A percentile compares a stretch with the other conserved stretches of the same genome.
These are phyloP conservation scores for Nomada hirtipes DNA, from an alignment of 2,888 invertebrate genomes.

Conservation along the genomic window DNA sequence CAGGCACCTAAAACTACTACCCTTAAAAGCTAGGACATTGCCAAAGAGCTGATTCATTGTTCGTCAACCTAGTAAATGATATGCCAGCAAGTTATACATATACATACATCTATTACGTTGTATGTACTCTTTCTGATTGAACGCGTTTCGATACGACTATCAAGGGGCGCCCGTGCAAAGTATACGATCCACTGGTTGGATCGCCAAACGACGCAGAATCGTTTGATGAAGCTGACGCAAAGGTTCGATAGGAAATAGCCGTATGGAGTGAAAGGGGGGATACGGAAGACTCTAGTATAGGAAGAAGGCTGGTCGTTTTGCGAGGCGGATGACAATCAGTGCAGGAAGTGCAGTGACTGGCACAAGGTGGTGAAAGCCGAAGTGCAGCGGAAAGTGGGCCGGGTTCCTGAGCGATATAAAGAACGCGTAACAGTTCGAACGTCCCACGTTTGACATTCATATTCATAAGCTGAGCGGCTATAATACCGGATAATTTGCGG, in stretches of 20 bases:
- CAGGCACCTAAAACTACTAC: too few relatives aligned
- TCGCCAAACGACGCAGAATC: neutral
- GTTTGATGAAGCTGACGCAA: neutral
- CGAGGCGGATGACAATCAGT: slow-evolving; percentile 80
- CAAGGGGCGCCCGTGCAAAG: neutral
- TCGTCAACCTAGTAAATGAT: neutral
- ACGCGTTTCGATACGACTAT: neutral
- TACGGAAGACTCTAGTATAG: slow-evolving; percentile 11
- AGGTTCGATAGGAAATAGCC: neutral
- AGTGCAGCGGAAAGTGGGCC: slow-evolving; percentile 80
- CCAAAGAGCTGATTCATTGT: neutral
- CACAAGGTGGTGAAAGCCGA: slow-evolving; percentile 81
- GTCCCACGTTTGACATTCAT: slow-evolving; percentile 74
- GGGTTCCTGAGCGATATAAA: slow-evolving; percentile 70
- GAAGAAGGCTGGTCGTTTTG: slow-evolving; percentile 47
- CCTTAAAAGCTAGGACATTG: too few relatives aligned
- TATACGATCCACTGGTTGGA: neutral
- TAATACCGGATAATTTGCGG: slow-evolving; percentile 8
- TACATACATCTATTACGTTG: neutral
- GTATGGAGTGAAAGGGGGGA: neutral
- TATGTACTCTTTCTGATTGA: neutral
- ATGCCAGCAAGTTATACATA: neutral
- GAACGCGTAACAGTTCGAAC: slow-evolving; percentile 70
- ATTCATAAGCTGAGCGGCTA: slow-evolving; percentile 58
- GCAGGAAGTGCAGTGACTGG: slow-evolving; percentile 83